Base-by-base conservation (phyloP, 2,888 invertebrate species). In the Sylvicola cinctus region DNA sequence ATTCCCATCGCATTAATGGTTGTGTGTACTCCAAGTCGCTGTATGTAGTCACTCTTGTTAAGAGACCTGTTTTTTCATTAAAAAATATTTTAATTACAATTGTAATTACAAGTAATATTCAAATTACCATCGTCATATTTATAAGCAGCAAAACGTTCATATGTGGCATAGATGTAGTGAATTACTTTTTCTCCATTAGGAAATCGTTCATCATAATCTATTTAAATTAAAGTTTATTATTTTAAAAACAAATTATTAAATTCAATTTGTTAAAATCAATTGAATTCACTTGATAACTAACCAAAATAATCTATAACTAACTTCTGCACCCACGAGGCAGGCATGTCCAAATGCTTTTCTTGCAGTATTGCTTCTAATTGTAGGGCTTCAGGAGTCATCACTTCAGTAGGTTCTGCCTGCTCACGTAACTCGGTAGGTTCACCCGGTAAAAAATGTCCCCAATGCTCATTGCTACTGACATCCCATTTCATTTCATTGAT, bases 131-230 rank as follows among this genome's bases (percentile, higher is more conserved):
- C 77, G 1, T 57, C 58, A 46, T 76, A 67, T 0, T 70, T 64
- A 45, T 85, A 87, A 0, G 78, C 75, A 0, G 85, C 70, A 52
- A 71, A 87, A 41, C 76, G 69, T 50, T 87, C 80, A 6, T 81
- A 60, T 27, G 77, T 60, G 0, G 75, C 69, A 43, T 74, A 70
- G 50, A 79, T 83, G 50, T 75, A 90, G 41, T 69, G 61, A 2
- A 72, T 58, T 3, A 56, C 61, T 50, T 73, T 78, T 30, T 67
- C 67, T 16, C 72, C 73, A 15, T 72, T 73, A 0, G 85, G 84
- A 54, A 74, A 90, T 8, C 81, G 66, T 41, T 65, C 65, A 37
- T 72, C 69, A 40, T 61, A 74, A 36, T 70, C 74, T 64, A 49
- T 36, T 39, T 48, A n/a, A n/a, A n/a, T n/a, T n/a, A n/a, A n/a